phyloP scores from a whole-genome alignment of 2,797 vertebrate species.

The Poecilia gillii region DNA sequence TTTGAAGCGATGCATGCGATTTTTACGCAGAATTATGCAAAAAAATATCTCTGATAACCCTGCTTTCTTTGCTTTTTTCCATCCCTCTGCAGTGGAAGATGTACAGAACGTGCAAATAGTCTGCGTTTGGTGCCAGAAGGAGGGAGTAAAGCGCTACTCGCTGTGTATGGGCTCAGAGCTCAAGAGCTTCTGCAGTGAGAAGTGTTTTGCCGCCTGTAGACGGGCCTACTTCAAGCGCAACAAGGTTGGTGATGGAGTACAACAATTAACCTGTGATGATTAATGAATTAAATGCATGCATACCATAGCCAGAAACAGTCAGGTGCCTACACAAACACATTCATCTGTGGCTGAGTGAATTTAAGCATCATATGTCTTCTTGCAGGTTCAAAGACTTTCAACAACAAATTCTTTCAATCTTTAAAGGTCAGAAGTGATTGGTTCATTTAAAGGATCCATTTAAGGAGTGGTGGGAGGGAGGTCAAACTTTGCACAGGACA shows the following conservation, averaged over 20 bases:
- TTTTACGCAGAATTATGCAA: neutral
- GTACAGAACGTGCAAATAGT: conserved; percentile 96
- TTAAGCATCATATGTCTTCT: conserved; percentile 38
- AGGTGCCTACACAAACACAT: neutral
- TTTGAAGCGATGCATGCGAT: neutral
- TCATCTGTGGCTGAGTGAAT: conserved; percentile 16
- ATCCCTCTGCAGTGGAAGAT: conserved; percentile 88
- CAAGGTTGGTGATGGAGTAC: conserved; percentile 85
- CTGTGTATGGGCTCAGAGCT: conserved; percentile 97
- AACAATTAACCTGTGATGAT: neutral
- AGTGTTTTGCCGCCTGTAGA: conserved; percentile 97
- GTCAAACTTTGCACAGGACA: conserved; percentile 70
- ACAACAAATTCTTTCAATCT: conserved; percentile 48
- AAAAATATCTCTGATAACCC: conserved; percentile 1
- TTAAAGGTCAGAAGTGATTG: conserved; percentile 43
- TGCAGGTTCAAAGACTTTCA: conserved; percentile 48
- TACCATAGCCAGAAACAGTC: neutral
- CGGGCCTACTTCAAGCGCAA: conserved; percentile 99
- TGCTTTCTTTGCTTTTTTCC: conserved; percentile 5
- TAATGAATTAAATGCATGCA: neutral
- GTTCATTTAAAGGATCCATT: conserved; percentile 50
- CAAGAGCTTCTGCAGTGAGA: conserved; percentile 99
- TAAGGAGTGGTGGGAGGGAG: conserved; percentile 49
- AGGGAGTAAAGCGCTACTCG: conserved; percentile 96
- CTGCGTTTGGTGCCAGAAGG: conserved; percentile 99